phyloP scores from a whole-genome alignment of 2,113 vertebrate genomes.

The Calyptommatus sinebrachiatus region DNA sequence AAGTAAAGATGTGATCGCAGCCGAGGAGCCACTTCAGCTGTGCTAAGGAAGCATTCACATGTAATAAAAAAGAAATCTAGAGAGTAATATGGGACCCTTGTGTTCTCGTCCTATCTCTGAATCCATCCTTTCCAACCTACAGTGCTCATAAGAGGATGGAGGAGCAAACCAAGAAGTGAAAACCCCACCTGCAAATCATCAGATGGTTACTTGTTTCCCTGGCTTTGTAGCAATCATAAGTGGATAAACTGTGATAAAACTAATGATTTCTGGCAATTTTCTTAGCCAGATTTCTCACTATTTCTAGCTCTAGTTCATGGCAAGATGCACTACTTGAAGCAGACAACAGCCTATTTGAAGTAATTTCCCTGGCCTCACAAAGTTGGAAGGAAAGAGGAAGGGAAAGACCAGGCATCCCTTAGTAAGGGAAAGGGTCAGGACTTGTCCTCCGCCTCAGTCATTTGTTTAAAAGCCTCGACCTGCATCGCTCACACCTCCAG shows the following conservation, averaged over 20 bases:
- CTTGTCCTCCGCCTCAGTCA: background rate
- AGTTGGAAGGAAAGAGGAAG: background rate
- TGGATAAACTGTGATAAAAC: conserved; percentile 43
- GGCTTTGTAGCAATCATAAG: background rate
- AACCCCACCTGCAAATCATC: too few species aligned
- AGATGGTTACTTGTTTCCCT: too few species aligned
- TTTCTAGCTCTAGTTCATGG: conserved; percentile 40
- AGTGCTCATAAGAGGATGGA: too few species aligned
- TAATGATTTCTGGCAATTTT: conserved; percentile 40
- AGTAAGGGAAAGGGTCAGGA: too few species aligned
- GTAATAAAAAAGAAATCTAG: background rate
- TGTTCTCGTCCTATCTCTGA: too few species aligned
- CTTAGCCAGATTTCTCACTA: conserved; percentile 54
- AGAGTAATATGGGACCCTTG: too few species aligned
- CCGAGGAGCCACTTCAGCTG: too few species aligned
- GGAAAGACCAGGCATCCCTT: background rate
- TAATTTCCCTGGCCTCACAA: background rate
- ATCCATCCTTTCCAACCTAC: too few species aligned
- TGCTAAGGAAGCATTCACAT: too few species aligned
- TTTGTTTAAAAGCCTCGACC: background rate
- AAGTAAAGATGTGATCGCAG: too few species aligned
- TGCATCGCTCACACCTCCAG: background rate
- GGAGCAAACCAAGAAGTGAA: too few species aligned
- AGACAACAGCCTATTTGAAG: conserved; percentile 1
- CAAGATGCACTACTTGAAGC: background rate